Conservation (phyloP, 1,140 invertebrate species). For the Hyposmocoma kahamanoa region DNA sequence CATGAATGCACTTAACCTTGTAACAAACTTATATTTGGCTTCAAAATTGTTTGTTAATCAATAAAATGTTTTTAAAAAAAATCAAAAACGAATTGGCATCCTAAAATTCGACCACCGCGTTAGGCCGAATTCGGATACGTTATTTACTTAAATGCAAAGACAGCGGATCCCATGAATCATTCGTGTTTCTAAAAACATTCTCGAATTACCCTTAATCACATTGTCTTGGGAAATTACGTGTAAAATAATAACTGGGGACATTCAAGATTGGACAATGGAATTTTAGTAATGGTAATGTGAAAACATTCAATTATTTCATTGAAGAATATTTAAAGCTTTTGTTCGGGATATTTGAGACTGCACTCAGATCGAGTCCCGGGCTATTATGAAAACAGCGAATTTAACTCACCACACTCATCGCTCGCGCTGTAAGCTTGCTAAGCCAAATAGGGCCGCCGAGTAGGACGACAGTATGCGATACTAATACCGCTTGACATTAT, state of each 20-base stretch:
- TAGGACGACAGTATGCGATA: conserved; percentile 28
- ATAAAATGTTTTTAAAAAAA: conserved; percentile 19
- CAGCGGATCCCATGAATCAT: conserved; percentile 56
- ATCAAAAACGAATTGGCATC: conserved; percentile 27
- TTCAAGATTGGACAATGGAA: conserved; percentile 63
- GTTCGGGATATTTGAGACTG: conserved; percentile 51
- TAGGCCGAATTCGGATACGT: conserved; percentile 10
- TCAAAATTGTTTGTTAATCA: conserved; percentile 21
- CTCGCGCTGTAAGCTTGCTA: conserved; percentile 49
- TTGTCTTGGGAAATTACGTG: conserved; percentile 52
- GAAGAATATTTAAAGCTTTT: conserved; percentile 60
- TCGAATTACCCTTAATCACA: conserved; percentile 56
- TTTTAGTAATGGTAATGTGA: conserved; percentile 56
- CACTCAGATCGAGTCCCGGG: conserved; percentile 12
- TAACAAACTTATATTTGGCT: conserved; percentile 40
- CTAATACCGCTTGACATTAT: conserved; percentile 62
- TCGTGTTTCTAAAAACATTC: conserved; percentile 62
- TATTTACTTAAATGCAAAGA: conserved; percentile 32
- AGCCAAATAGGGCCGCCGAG: conserved; percentile 10
- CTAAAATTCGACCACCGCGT: conserved; percentile 15
- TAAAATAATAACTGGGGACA: conserved; percentile 40
- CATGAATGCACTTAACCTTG: conserved; percentile 17
- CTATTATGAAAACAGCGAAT: conserved; percentile 24
- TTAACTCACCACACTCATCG: conserved; percentile 38
- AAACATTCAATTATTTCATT: conserved; percentile 50